Base-by-base conservation (phyloP, 2,113 vertebrate species). In the Pimephales promelas region DNA sequence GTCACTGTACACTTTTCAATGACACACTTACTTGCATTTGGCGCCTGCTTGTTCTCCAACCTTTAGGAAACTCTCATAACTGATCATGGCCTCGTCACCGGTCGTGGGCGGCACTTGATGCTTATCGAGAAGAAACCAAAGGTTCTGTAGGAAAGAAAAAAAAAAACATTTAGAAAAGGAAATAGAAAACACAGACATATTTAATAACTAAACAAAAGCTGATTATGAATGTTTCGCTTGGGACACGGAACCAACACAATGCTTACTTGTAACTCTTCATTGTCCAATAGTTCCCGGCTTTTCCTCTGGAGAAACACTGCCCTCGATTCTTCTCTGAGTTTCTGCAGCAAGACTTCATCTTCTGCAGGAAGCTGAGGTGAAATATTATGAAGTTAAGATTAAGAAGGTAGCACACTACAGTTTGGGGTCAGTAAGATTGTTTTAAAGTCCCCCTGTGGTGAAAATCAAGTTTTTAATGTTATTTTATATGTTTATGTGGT, bases 301-400 rank as follows among this genome's bases (percentile, higher is more conserved):
- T 98, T 99, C 87, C 98, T 97, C 92, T 99, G 98, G 74, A 99
- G 93, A 90, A 99, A 99, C 24, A 99, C 97, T 1, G 97, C 98
- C 93, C 98, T 95, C 54, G 97, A 98, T 92, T 99, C 98, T 89
- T 99, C 98, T 91, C 98, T 94, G 89, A 99, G 92, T 86, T 99
- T 99, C 90, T 99, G 97, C 80, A 97, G 95, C 84, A 99, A 92
- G 28, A 98, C 89, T 93, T 99, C 98, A 93, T 99, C 98, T 91
- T 99, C 98, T 59, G 97, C 96, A 84, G 98, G 98, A 54, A 99
- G 89, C 98, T 99, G 88, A 31, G 71, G 91, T 86, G 85, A 5
- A 91, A 79, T 40, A 47, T 68, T 36, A 20, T 4, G 22, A 16
- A 40, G 73, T 56, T 52, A 34, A 54, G 20, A 13, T 75, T 75